phyloP scores from a whole-genome alignment of 37 sponge, comb jelly and placozoan genomes.

The Ianthella basta region DNA sequence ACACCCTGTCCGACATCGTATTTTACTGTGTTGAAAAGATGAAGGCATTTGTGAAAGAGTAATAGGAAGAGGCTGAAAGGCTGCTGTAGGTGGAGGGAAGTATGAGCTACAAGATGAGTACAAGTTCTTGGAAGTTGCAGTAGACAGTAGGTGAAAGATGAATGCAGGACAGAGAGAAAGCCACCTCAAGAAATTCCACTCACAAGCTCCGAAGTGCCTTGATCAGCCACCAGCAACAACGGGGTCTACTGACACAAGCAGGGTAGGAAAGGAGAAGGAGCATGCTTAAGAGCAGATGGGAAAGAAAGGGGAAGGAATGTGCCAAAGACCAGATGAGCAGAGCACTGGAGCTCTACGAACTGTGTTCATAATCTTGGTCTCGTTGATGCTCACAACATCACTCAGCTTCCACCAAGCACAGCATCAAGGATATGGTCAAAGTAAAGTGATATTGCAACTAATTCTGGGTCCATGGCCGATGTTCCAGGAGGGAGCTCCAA shows the following conservation, averaged over 20 bases:
- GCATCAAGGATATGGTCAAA: neutral
- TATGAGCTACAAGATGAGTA: neutral
- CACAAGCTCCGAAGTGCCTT: neutral
- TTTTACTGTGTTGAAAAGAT: too few relatives aligned
- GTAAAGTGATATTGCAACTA: neutral
- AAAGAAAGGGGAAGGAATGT: too few relatives aligned
- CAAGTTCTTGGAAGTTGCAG: neutral
- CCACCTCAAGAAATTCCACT: neutral
- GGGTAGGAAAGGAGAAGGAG: too few relatives aligned
- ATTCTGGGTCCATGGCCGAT: neutral
- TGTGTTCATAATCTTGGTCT: neutral
- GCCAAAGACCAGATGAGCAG: too few relatives aligned
- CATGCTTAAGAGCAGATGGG: too few relatives aligned
- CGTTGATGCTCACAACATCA: neutral
- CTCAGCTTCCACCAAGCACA: neutral
- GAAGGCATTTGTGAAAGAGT: neutral
- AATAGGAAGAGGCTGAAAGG: neutral
- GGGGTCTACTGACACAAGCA: too few relatives aligned
- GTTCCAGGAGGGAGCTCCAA: neutral
- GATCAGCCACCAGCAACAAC: too few relatives aligned
- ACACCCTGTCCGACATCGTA: too few relatives aligned
- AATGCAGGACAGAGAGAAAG: neutral
- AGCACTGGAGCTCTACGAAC: too few relatives aligned
- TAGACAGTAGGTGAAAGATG: neutral
- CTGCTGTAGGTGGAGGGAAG: neutral